Conservation (phyloP, 1,140 invertebrate species). For the Ptiloglossa arizonensis region DNA sequence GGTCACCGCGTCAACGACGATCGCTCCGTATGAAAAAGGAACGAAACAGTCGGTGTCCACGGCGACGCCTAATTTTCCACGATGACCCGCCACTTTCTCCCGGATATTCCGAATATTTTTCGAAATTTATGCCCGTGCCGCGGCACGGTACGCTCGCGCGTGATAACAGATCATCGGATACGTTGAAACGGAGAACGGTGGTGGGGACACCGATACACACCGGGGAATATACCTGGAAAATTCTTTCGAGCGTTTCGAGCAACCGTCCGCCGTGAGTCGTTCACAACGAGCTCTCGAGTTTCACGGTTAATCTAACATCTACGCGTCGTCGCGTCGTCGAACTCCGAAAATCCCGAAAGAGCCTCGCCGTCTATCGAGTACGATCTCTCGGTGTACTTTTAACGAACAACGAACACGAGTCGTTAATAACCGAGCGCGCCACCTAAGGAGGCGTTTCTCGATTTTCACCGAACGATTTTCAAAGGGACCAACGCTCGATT, state of each 20-base stretch:
- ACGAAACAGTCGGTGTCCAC: too few species aligned
- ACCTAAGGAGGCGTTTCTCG: constrained; percentile 18
- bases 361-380: constrained; percentile 21
- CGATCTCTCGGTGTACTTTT: constrained; percentile 19
- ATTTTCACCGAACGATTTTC: constrained; percentile 41
- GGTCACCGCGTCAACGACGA: too few species aligned
- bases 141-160: neutral
- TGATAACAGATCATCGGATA: constrained; percentile 6
- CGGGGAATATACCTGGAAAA: constrained; percentile 17
- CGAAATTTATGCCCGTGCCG: neutral
- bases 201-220: too few species aligned
- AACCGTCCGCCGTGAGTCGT: neutral
- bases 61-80: neutral
- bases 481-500: constrained; percentile 52
- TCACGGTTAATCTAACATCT: constrained; percentile 37
- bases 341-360: neutral
- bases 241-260: too few species aligned
- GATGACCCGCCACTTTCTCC: neutral
- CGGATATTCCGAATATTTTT: constrained; percentile 34
- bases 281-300: constrained; percentile 1
- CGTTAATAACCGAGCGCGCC: constrained; percentile 54
- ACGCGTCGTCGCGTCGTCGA: constrained; percentile 20
- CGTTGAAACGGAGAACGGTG: too few species aligned
- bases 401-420: constrained; percentile 26
- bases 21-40: too few species aligned